phyloP scores from a whole-genome alignment of 1,140 invertebrate species.

The Marisa cornuarietis region DNA sequence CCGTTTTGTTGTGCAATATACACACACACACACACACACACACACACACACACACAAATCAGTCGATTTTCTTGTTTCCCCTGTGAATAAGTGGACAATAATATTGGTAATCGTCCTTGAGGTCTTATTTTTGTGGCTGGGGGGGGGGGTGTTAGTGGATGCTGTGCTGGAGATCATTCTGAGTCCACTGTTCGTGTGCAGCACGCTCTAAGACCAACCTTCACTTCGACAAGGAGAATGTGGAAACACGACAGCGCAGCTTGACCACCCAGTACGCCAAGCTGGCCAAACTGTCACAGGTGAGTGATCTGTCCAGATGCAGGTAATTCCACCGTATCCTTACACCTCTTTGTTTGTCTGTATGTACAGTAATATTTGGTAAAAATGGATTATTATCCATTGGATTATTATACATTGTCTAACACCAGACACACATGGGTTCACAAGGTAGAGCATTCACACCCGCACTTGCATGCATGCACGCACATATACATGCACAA shows the following conservation, averaged over 20 bases:
- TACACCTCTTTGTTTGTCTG: not conserved
- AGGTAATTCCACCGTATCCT: not conserved
- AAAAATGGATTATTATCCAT: too few species aligned
- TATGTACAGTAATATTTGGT: too few species aligned
- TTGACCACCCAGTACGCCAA: constrained; percentile 85
- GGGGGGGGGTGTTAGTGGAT: too few species aligned
- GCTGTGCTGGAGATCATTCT: too few species aligned
- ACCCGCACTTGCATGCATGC: not conserved
- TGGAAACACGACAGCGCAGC: constrained; percentile 82
- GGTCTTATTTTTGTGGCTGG: too few species aligned
- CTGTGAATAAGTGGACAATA: too few species aligned
- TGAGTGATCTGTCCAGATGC: constrained; percentile 40
- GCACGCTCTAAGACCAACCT: constrained; percentile 63
- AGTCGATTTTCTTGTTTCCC: too few species aligned
- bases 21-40: too few species aligned
- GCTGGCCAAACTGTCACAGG: constrained; percentile 80
- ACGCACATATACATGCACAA: not conserved
- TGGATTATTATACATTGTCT: too few species aligned
- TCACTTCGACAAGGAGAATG: constrained; percentile 77
- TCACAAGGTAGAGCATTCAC: not conserved
- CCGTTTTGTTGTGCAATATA: too few species aligned
- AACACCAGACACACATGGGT: not conserved
- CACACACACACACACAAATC: too few species aligned
- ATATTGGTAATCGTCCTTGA: too few species aligned
- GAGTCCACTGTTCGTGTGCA: constrained; percentile 26